Conservation (phyloP, 2,888 invertebrate genomes). For the Callinectes sapidus region DNA sequence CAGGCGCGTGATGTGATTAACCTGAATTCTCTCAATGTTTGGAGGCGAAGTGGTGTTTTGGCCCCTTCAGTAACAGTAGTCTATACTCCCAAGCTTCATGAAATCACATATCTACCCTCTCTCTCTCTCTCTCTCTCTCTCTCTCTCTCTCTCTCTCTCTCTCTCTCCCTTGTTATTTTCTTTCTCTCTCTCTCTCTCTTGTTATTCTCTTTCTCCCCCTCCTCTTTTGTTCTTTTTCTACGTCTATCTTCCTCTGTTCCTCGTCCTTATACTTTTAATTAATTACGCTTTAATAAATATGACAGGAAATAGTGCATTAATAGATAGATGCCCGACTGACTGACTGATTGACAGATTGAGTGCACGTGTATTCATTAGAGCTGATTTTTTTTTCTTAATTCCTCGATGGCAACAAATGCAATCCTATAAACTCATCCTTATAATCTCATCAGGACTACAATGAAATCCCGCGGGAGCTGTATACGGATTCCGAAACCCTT, state of each 20-base stretch:
- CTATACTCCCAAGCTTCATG: neutral
- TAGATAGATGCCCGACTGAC: too few species aligned
- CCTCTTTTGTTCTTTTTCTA: neutral
- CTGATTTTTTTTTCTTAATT: too few species aligned
- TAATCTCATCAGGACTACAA: too few species aligned
- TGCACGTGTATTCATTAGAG: too few species aligned
- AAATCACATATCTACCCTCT: neutral
- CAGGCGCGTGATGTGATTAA: neutral
- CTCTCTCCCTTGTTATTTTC: neutral
- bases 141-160: slow-evolving; percentile 1
- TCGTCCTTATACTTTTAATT: too few species aligned
- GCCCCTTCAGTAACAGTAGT: neutral
- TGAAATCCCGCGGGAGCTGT: too few species aligned
- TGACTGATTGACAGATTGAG: too few species aligned
- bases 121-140: neutral
- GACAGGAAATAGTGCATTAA: too few species aligned
- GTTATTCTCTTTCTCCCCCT: neutral
- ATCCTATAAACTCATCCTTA: too few species aligned
- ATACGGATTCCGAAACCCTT: too few species aligned
- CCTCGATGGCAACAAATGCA: too few species aligned
- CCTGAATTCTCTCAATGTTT: neutral
- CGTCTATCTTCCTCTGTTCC: neutral
- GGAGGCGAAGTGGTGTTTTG: neutral
- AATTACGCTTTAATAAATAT: too few species aligned
- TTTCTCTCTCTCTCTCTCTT: neutral